A percentile compares a stretch with the other conserved stretches of the same genome.
These are phyloP conservation scores for Fratercula arctica DNA, from an alignment of 2,797 vertebrate species.

Conservation along the genomic window DNA sequence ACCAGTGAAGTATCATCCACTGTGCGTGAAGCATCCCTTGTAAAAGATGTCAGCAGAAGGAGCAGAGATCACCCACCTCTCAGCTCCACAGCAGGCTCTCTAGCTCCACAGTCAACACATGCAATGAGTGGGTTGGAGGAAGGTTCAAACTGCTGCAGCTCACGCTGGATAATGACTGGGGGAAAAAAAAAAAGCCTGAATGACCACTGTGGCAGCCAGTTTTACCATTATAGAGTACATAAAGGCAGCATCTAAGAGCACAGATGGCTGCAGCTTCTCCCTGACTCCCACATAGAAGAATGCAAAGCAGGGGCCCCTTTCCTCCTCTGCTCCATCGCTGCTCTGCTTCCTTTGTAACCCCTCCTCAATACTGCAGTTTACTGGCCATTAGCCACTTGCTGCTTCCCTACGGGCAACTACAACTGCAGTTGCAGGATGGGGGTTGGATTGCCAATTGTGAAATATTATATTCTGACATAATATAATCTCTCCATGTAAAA, in stretches of 20 bases:
- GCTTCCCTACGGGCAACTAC: not conserved
- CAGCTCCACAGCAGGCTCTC: not conserved
- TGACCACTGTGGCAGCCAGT: not conserved
- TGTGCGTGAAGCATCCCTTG: not conserved
- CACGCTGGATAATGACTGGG: accelerated
- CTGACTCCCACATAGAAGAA: not conserved
- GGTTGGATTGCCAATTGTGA: not conserved
- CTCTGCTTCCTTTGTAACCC: not conserved
- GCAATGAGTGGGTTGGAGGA: not conserved
- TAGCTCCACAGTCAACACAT: not conserved
- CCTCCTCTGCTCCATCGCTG: not conserved
- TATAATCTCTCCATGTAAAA: not conserved
- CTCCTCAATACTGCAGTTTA: not conserved
- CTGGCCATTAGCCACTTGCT: not conserved
- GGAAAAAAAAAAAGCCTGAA: not conserved
- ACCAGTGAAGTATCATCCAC: not conserved
- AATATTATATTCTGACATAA: conserved; percentile 41
- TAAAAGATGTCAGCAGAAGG: not conserved
- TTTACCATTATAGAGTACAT: not conserved
- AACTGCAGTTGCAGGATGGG: not conserved
- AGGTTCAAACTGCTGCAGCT: not conserved
- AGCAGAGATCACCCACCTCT: not conserved
- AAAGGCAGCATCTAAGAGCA: not conserved
- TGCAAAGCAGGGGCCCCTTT: conserved; percentile 23
- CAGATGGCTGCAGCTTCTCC: conserved; percentile 35